Percentiles rank a stretch among this genome's conserved stretches.
These are phyloP conservation scores for Passer domesticus DNA, from an alignment of 2,113 vertebrate species.

Conservation along the genomic window DNA sequence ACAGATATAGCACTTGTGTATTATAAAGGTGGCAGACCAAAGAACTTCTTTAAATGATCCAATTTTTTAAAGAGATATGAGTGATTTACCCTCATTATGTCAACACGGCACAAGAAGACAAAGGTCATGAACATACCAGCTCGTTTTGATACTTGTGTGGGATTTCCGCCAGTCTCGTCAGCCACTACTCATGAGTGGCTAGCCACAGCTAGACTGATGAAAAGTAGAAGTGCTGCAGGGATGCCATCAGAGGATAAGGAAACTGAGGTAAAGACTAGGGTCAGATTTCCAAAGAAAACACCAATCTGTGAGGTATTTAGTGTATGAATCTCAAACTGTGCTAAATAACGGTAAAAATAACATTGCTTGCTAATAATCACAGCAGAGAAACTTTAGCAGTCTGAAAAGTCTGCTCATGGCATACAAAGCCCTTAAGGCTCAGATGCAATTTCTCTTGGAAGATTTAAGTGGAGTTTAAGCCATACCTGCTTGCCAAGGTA, in stretches of 20 bases:
- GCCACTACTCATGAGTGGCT: no score
- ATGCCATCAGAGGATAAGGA: neutral
- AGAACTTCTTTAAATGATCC: neutral
- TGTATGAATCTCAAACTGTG: neutral
- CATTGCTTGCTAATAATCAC: neutral
- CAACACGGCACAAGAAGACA: neutral
- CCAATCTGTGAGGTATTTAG: neutral
- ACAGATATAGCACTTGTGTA: neutral
- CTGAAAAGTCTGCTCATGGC: neutral
- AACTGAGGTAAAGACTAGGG: neutral
- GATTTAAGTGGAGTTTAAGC: neutral
- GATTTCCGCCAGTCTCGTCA: neutral
- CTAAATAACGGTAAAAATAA: neutral
- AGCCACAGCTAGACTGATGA: neutral
- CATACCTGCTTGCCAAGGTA: neutral
- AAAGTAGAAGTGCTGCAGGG: neutral
- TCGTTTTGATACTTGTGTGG: fast-evolving
- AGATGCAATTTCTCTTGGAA: fast-evolving
- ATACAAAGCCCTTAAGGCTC: neutral
- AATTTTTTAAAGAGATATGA: neutral
- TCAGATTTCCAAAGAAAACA: neutral
- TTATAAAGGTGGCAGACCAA: neutral
- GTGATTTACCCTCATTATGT: neutral
- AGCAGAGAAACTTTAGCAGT: neutral
- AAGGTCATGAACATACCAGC: fast-evolving